A percentile compares a stretch with the other conserved stretches of the same genome.
These are phyloP conservation scores for Cavia porcellus DNA, from an alignment of 2,113 vertebrate genomes.

Conservation along the genomic window DNA sequence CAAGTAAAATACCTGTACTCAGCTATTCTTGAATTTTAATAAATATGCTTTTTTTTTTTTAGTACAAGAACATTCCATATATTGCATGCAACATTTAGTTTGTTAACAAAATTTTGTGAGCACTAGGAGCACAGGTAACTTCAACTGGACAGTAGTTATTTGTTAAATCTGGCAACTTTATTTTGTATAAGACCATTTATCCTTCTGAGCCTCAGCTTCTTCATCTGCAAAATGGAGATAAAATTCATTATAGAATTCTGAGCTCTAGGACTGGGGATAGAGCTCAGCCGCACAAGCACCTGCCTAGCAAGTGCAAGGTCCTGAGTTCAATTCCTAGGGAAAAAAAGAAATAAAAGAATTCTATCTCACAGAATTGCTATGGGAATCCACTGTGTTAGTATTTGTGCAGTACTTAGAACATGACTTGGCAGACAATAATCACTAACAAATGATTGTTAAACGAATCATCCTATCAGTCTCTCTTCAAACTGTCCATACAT, in stretches of 20 bases:
- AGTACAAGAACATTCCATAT: neutral
- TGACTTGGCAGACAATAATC: neutral
- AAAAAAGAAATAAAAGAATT: neutral
- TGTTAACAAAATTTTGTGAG: neutral
- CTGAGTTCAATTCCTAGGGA: too few species aligned
- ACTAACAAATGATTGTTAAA: conserved; percentile 44
- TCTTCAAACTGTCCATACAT: neutral
- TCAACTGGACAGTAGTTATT: neutral
- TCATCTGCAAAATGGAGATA: conserved; percentile 39
- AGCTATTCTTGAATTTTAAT: neutral
- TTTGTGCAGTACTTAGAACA: conserved; percentile 8
- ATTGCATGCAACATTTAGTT: neutral
- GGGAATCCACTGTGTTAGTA: neutral
- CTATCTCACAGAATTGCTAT: neutral
- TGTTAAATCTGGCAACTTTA: neutral
- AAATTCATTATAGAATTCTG: neutral
- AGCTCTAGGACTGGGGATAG: neutral
- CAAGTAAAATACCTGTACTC: neutral
- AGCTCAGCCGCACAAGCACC: too few species aligned
- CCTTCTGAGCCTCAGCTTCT: neutral
- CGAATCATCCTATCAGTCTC: neutral
- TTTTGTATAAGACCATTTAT: neutral
- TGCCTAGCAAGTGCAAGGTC: too few species aligned
- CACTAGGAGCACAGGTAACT: neutral
- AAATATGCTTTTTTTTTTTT: conserved; percentile 17